Percentiles rank a stretch among this genome's conserved stretches.
phyloP scores from a whole-genome alignment of 2,797 vertebrate genomes.

The Peromyscus attwateri region DNA sequence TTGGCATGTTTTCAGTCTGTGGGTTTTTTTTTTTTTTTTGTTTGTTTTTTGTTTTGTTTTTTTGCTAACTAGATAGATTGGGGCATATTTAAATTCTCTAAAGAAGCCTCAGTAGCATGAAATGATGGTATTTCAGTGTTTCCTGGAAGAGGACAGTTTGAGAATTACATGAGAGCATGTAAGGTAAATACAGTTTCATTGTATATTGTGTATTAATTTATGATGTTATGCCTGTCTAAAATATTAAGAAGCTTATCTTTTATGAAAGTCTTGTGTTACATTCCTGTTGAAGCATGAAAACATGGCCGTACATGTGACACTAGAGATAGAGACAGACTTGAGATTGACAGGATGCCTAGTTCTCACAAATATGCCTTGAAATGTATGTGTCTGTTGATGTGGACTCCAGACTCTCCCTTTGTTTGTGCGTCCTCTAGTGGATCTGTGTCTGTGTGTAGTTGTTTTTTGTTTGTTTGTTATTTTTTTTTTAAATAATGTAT shows the following conservation, averaged over 20 bases:
- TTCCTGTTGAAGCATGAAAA: not conserved
- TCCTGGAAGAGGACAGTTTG: not conserved
- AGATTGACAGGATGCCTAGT: not conserved
- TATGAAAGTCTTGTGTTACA: not conserved
- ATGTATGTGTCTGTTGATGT: not conserved
- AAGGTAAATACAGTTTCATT: not conserved
- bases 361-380: not conserved
- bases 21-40: not conserved
- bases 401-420: not conserved
- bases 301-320: not conserved
- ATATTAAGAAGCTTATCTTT: not conserved
- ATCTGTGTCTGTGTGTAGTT: not conserved
- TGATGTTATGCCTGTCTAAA: not conserved
- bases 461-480: not conserved
- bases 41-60: not conserved
- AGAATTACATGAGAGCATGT: conserved; percentile 16
- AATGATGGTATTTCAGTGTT: conserved; percentile 31
- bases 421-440: not conserved
- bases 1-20: not conserved
- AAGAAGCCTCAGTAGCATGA: not conserved
- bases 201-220: not conserved
- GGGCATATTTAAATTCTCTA: conserved; percentile 32
- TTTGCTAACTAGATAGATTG: not conserved
- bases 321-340: not conserved
- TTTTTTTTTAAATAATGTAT: not conserved